Conservation (phyloP, 2,888 invertebrate genomes). For the Gryllus longicercus region DNA sequence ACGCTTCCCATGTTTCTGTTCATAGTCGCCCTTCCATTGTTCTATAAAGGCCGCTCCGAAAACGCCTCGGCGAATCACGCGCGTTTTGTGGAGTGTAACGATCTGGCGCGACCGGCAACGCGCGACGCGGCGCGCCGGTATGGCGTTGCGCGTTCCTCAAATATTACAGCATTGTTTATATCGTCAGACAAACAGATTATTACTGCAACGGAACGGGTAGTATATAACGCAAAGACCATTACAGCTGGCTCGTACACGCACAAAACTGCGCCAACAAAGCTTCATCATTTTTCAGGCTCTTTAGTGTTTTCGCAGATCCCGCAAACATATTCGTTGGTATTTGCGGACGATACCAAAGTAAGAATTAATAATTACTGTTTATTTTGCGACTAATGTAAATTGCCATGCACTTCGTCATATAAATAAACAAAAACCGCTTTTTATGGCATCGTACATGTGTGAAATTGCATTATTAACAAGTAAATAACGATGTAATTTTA, state of each 20-base stretch:
- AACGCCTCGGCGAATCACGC: too few species aligned
- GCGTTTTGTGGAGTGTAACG: too few species aligned
- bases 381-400: background rate
- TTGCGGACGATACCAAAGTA: slow-evolving; percentile 4
- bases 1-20: too few species aligned
- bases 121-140: too few species aligned
- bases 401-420: slow-evolving; percentile 17
- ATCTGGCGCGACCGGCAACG: too few species aligned
- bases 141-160: too few species aligned
- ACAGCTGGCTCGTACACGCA: background rate
- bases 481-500: slow-evolving; percentile 17
- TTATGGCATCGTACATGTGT: slow-evolving; percentile 5
- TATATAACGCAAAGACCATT: background rate
- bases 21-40: too few species aligned
- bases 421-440: background rate
- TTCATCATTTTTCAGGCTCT: background rate
- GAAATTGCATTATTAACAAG: slow-evolving; percentile 17
- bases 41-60: too few species aligned
- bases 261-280: slow-evolving; percentile 6
- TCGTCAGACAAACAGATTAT: too few species aligned
- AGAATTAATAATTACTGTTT: slow-evolving; percentile 17
- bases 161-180: too few species aligned
- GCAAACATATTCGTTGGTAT: slow-evolving; percentile 17
- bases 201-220: too few species aligned
- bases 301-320: background rate